Evolutionary conservation across 2,888 invertebrate species (phyloP).

Genomic region (Caenorhabditis angaria): DNA sequence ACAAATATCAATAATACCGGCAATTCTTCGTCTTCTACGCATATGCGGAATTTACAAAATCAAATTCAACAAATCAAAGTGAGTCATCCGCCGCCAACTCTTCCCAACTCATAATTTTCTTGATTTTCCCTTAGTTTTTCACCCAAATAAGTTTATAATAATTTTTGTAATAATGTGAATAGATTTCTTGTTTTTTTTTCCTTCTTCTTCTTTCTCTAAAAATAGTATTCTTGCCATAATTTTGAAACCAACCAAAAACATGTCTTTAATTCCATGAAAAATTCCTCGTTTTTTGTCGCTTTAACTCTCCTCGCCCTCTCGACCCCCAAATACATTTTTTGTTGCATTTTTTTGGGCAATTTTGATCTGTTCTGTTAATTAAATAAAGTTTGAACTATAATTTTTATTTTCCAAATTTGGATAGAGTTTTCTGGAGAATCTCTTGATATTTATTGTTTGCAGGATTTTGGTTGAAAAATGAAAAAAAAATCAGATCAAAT

Average conservation of each 20-base stretch:
- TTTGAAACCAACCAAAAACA: neutral
- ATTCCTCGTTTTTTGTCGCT: neutral
- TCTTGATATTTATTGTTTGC: constrained; percentile 1
- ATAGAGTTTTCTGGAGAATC: neutral
- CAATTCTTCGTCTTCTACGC: constrained; percentile 18
- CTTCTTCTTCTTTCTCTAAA: neutral
- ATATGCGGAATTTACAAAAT: constrained; percentile 36
- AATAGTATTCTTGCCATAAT: neutral
- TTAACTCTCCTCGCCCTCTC: neutral
- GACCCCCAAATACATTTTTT: constrained; percentile 15
- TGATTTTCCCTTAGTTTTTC: neutral
- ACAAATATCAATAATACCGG: neutral
- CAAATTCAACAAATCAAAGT: constrained; percentile 42
- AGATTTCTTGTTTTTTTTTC: neutral
- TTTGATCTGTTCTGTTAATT: neutral
- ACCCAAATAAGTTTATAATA: neutral
- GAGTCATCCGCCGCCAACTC: neutral
- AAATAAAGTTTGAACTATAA: neutral
- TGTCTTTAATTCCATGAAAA: neutral
- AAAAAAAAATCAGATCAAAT: constrained; percentile 1
- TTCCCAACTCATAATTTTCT: neutral
- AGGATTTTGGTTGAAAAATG: neutral
- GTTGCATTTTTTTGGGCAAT: neutral
- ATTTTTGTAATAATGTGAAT: neutral
- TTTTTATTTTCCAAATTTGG: neutral